These are phyloP conservation scores for Malacoctenus gilli DNA, from an alignment of 2,797 vertebrate species.

Conservation along the genomic window DNA sequence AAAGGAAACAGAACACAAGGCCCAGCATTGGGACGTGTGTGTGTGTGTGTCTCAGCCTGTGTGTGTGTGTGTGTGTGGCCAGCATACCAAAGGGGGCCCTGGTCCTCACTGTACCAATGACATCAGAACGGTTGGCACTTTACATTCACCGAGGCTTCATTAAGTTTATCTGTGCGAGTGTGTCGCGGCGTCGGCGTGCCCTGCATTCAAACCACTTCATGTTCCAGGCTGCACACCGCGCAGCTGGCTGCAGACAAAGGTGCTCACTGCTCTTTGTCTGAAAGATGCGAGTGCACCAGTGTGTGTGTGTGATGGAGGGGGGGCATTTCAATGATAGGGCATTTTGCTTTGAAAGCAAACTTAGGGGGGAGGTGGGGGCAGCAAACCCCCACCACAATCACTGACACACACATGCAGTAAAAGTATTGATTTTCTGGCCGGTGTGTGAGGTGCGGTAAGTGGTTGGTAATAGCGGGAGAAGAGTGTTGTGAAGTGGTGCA, in stretches of 20 bases:
- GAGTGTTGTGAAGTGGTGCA: conserved; percentile 64
- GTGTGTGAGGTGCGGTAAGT: conserved; percentile 66
- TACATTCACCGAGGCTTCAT: conserved; percentile 65
- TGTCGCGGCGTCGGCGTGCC: conserved; percentile 29
- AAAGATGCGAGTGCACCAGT: conserved; percentile 42
- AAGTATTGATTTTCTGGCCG: conserved; percentile 64
- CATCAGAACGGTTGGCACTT: conserved; percentile 63
- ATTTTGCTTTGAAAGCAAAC: conserved; percentile 66
- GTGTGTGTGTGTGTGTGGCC: conserved; percentile 55
- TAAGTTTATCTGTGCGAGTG: conserved; percentile 55
- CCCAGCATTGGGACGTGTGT: conserved; percentile 49
- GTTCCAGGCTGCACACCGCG: conserved; percentile 36
- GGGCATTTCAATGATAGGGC: conserved; percentile 48
- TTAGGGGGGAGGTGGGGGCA: conserved; percentile 1
- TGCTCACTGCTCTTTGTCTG: conserved; percentile 64
- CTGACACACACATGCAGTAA: conserved; percentile 12
- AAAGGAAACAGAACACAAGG: conserved; percentile 73
- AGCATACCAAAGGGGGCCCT: conserved; percentile 72
- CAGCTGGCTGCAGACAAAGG: conserved; percentile 74
- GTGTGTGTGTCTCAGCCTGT: conserved; percentile 46
- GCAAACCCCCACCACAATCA: conserved; percentile 4
- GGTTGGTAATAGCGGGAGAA: conserved; percentile 64
- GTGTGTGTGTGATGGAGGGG: conserved; percentile 2
- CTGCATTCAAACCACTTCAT: conserved; percentile 28
- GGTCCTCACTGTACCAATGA: conserved; percentile 77